Conservation (phyloP, 2,888 invertebrate species). For the Eledone cirrhosa region DNA sequence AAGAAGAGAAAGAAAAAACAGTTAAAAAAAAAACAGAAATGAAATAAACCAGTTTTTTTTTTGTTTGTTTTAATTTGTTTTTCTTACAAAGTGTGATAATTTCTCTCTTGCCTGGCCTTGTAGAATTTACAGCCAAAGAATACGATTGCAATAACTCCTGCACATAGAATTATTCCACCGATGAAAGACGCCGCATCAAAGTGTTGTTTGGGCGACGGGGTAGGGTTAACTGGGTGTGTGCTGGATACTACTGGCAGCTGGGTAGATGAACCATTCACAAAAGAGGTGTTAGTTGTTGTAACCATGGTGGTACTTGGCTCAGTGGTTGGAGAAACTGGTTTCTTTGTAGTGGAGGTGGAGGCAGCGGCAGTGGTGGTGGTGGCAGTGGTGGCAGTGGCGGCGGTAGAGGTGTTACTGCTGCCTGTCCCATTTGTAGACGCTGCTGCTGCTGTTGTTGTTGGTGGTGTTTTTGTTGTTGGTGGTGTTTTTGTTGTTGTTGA, state of each 20-base stretch:
- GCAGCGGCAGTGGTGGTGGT: neutral
- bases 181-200: constrained; percentile 66
- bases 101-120: constrained; percentile 83
- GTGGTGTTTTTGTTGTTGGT: neutral
- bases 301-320: constrained; percentile 8
- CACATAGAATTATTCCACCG: constrained; percentile 84
- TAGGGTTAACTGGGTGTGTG: neutral
- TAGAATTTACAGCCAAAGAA: constrained; percentile 88
- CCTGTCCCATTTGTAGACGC: too few relatives aligned
- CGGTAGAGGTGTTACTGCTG: neutral
- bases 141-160: constrained; percentile 81
- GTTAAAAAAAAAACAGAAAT: too few relatives aligned
- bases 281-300: constrained; percentile 24
- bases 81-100: constrained; percentile 84
- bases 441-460: neutral
- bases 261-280: neutral
- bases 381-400: neutral
- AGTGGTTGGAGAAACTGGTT: constrained; percentile 6
- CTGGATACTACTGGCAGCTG: neutral
- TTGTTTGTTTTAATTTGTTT: neutral
- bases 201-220: constrained; percentile 36
- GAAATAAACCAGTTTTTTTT: neutral
- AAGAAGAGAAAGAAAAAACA: too few relatives aligned
- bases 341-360: neutral
- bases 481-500: neutral